These are phyloP conservation scores for Macaria notata DNA, from an alignment of 2,888 invertebrate genomes.

Conservation along the genomic window DNA sequence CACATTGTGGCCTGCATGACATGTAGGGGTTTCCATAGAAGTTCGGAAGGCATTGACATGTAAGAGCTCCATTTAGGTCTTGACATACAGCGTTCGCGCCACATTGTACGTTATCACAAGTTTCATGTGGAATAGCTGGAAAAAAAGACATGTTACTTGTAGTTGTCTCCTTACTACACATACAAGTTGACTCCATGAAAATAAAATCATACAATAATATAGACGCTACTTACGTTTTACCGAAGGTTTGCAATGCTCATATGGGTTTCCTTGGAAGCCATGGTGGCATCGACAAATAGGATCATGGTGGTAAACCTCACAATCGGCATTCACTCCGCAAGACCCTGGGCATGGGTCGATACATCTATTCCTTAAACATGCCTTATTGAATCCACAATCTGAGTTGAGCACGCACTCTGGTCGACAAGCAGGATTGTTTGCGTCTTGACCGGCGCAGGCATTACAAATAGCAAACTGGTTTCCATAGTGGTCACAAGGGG, in stretches of 20 bases:
- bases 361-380: conserved; percentile 89
- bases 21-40: conserved; percentile 91
- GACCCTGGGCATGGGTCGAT: conserved; percentile 90
- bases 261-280: conserved; percentile 89
- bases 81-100: conserved; percentile 88
- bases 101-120: conserved; percentile 87
- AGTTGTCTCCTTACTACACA: too few species aligned
- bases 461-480: conserved; percentile 91
- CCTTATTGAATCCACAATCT: conserved; percentile 90
- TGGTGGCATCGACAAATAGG: conserved; percentile 87
- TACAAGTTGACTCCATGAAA: too few species aligned
- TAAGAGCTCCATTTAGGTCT: conserved; percentile 84
- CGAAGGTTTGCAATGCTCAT: conserved; percentile 86
- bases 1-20: conserved; percentile 90
- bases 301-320: conserved; percentile 86
- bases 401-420: conserved; percentile 92
- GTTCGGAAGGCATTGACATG: conserved; percentile 87
- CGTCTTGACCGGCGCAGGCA: conserved; percentile 87
- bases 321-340: conserved; percentile 88
- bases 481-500: conserved; percentile 86
- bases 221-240: conserved; percentile 71
- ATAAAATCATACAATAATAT: too few species aligned
- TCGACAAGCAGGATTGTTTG: conserved; percentile 87
- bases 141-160: too few species aligned
- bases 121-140: conserved; percentile 72